Percentiles rank a stretch among this genome's conserved stretches.
These are phyloP conservation scores for Acinonyx jubatus DNA, from an alignment of 2,113 vertebrate genomes.

Conservation along the genomic window DNA sequence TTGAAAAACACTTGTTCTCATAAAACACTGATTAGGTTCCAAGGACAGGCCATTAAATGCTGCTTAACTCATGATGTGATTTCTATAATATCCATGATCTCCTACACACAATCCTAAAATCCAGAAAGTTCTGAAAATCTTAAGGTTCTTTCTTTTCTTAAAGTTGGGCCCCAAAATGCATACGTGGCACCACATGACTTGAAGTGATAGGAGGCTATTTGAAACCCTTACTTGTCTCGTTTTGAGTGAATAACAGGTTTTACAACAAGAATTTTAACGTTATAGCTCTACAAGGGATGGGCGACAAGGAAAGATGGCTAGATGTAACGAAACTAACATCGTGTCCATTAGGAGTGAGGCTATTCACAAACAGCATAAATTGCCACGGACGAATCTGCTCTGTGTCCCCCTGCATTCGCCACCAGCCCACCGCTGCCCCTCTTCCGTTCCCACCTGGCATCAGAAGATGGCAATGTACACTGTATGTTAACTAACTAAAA, in stretches of 20 bases:
- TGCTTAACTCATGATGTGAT: background rate
- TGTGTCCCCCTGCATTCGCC: background rate
- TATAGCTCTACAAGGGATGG: background rate
- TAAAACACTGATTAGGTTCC: background rate
- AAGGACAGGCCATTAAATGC: background rate
- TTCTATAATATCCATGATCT: background rate
- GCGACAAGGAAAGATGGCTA: background rate
- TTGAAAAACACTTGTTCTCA: background rate
- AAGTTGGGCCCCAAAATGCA: slow-evolving; percentile 6
- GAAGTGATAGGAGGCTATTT: background rate
- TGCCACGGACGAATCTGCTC: background rate
- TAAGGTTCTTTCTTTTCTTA: background rate
- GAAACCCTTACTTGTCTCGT: background rate
- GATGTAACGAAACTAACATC: background rate
- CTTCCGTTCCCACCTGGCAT: background rate
- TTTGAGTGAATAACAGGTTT: background rate
- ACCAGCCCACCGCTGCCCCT: background rate
- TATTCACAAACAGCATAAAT: background rate
- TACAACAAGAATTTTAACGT: background rate
- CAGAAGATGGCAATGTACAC: background rate
- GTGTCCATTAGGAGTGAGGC: background rate
- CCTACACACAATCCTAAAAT: background rate
- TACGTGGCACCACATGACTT: background rate
- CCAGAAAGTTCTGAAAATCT: background rate
- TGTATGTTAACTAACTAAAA: too few relatives aligned